Evolutionary conservation across 2,113 vertebrate species (phyloP), one percentile per base, ranked within the genome.

Genomic region (Elephantulus edwardii): DNA sequence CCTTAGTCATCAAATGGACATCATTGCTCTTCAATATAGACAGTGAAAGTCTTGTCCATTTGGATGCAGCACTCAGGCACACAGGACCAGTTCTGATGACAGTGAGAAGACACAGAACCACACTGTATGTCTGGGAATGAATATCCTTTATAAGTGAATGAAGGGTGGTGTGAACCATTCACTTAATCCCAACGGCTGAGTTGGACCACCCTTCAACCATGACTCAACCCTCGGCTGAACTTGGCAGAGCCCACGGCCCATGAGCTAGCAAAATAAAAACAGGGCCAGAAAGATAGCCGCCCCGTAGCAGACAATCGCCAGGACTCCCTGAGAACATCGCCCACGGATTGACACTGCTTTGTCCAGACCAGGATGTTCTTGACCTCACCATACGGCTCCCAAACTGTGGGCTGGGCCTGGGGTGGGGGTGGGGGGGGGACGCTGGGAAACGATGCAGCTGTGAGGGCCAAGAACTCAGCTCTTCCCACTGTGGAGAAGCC

Each of bases 301-400:
- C 78, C 50, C 10, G 1, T 0, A 24, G 71, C 48, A 54, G 56
- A 60, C 7, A 6, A 40, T 38, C 85, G 60, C 20, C 50, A 44
- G 30, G 3, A 50, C 4, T 68, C 64, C 60, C 89, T 66, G 28
- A 72, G 86, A 83, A 58, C 60, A 56, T 40, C 76, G 20, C 94
- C 42, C 60, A 0, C n/a, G 28, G 83, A 33, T n/a, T 10, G 20
- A 14, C 0, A 60, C 24, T 0, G 44, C 48, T 44, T 50, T 16
- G 14, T 30, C 89, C 71, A 44, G 83, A 48, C 77, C 83, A 74
- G 5, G 76, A 38, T 2, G 10, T 0, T 48, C 89, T 19, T 10
- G 50, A 0, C 3, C 54, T n/a, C 64, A 5, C 16, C 52, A 85
- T 0, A 11, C 0, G 0, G 52, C 1, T 10, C 4, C 10, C 62